These are phyloP conservation scores for Andrena marginata DNA, from an alignment of 2,888 invertebrate species.

Conservation along the genomic window DNA sequence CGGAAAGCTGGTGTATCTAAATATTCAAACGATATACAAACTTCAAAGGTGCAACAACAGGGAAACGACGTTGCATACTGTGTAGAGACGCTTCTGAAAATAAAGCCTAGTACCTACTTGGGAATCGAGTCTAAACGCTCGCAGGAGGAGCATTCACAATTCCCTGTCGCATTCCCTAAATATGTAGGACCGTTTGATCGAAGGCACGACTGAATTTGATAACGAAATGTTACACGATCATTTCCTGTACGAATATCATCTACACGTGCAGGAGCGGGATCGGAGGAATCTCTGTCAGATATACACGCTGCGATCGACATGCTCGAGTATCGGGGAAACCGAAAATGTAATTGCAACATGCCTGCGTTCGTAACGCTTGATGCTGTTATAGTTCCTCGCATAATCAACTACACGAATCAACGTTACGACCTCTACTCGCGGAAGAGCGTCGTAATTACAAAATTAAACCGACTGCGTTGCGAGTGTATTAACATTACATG, in stretches of 20 bases:
- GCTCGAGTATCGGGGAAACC: conserved; percentile 8
- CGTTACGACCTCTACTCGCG: conserved; percentile 14
- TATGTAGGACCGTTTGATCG: no score
- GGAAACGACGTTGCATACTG: conserved; percentile 12
- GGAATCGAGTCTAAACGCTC: neutral
- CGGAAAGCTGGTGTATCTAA: conserved; percentile 29
- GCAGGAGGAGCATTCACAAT: neutral
- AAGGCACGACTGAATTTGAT: neutral
- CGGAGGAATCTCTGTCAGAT: neutral
- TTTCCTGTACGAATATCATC: neutral
- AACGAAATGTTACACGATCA: neutral
- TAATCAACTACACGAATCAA: conserved; percentile 29
- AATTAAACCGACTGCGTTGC: conserved; percentile 29
- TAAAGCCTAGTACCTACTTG: neutral
- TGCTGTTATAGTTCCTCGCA: conserved; percentile 27
- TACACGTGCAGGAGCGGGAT: neutral
- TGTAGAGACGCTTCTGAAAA: neutral
- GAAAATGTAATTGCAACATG: conserved; percentile 12
- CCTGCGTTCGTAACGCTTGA: neutral
- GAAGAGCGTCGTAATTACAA: conserved; percentile 46
- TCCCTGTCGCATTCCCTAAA: neutral
- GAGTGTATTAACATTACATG: conserved; percentile 20
- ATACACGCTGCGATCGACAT: neutral
- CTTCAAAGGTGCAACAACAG: conserved; percentile 5
- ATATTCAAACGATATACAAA: conserved; percentile 17